Conservation (phyloP, 1,140 invertebrate genomes). For the Lepidotrigona ventralis region DNA sequence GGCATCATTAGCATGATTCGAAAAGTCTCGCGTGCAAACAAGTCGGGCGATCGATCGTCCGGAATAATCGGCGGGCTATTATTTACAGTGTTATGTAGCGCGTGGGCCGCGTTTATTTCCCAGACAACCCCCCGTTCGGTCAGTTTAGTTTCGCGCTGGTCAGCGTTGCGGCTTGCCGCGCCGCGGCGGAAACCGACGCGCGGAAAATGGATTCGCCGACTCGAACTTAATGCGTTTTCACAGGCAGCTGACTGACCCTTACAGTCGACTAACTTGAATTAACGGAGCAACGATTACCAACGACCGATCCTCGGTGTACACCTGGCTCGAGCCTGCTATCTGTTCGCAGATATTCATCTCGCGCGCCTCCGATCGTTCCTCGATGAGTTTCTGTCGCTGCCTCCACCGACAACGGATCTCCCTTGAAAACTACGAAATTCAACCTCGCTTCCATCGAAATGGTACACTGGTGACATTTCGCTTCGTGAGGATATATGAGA, state of each 20-base stretch:
- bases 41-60: background rate
- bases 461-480: no score
- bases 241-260: slow-evolving; percentile 55
- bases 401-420: background rate
- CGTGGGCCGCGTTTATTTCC: slow-evolving; percentile 1
- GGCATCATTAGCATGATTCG: background rate
- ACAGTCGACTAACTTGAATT: slow-evolving; percentile 55
- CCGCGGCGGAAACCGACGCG: slow-evolving; percentile 20
- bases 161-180: slow-evolving; percentile 21
- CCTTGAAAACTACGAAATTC: background rate
- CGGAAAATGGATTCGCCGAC: slow-evolving; percentile 56
- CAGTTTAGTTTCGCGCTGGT: slow-evolving; percentile 17
- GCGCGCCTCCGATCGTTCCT: background rate
- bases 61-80: background rate
- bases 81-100: background rate
- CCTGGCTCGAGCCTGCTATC: slow-evolving; percentile 9
- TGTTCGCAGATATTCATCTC: slow-evolving; percentile 25
- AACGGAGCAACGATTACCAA: slow-evolving; percentile 40
- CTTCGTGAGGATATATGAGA: no score
- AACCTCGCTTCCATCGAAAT: background rate
- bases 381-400: slow-evolving; percentile 26
- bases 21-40: background rate
- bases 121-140: background rate
- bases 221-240: slow-evolving; percentile 67
- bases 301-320: background rate